Evolutionary conservation across 92 coral and sea anemone genomes (phyloP), one percentile per base, ranked within the genome.

Genomic region (Umimayanthus chanpuru): DNA sequence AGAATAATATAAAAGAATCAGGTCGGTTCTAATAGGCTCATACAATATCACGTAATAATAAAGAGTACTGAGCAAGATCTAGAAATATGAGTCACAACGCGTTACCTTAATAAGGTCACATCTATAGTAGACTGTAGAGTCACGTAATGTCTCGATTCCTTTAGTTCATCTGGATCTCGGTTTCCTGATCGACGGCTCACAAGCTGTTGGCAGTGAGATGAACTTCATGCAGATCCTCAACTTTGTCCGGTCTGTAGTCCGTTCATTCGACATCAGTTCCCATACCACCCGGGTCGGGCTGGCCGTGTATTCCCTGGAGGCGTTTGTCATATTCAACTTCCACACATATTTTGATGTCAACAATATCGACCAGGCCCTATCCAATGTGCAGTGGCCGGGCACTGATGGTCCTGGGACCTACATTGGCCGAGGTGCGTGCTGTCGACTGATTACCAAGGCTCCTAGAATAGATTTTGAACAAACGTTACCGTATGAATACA

Each of bases 381-480:
- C 88, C 47, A 90, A 91, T 11, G 96, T 95, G 1, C 98, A 95
- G 36, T 95, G 89, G 77, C 98, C 98, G 14, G 98, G 98, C 14
- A 93, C 98, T 1, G 98, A 95, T 70, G 98, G 98, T 5, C 98
- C 98, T 61, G 98, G 98, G 0, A 95, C 98, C 5, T 95, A 93
- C 58, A 95, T 95, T 23, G 98, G 98, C 9, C 96, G 98, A 43
- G 98, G 87, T 83, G 14, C 12, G 77, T 44, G 11, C 39, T 14
- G 5, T 43, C 12, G 4, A 78, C 30, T 25, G 26, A 12, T 25
- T 50, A 8, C 15, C 12, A 3, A 2, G 56, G 3, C 56, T 7
- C 8, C 56, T n/a, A n/a, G n/a, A n/a, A n/a, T 50, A 18, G n/a
- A 25, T 20, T 61, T 21, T 21, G 23, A 61, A 18, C 67, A 61